Evolutionary conservation across 2,888 invertebrate genomes (phyloP).

Genomic region (Cordylochernes scorpioides): DNA sequence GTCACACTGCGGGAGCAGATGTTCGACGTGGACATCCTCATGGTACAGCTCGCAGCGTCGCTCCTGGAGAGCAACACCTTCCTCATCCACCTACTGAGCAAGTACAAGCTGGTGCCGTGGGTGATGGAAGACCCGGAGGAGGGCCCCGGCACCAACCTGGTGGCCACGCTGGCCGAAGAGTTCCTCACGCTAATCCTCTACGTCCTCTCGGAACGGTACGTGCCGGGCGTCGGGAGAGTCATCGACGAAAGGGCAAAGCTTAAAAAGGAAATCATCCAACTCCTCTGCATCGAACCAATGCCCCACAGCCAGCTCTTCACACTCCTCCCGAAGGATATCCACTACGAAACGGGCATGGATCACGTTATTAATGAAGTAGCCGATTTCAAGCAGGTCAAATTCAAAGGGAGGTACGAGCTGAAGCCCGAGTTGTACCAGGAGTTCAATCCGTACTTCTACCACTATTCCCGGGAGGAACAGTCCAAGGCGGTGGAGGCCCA

Average conservation of each 20-base stretch:
- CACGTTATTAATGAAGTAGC: constrained; percentile 67
- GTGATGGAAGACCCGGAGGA: constrained; percentile 30
- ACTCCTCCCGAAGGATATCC: constrained; percentile 36
- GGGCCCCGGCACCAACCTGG: constrained; percentile 59
- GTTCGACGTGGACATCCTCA: constrained; percentile 65
- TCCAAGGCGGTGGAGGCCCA: constrained; percentile 76
- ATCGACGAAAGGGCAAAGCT: constrained; percentile 51
- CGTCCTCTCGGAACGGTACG: constrained; percentile 37
- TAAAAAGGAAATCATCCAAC: constrained; percentile 83
- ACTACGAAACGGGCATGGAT: constrained; percentile 47
- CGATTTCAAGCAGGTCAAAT: constrained; percentile 42
- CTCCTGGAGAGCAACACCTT: constrained; percentile 38
- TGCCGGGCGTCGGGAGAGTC: constrained; percentile 31
- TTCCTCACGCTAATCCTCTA: constrained; percentile 61
- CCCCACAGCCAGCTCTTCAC: constrained; percentile 80
- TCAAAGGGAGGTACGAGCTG: constrained; percentile 61
- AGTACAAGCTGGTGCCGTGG: constrained; percentile 66
- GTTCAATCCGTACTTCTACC: constrained; percentile 93
- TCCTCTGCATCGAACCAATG: constrained; percentile 75
- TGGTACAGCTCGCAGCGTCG: constrained; percentile 25
- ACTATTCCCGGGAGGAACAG: constrained; percentile 73
- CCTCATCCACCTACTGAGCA: constrained; percentile 66
- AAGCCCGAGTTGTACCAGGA: constrained; percentile 53
- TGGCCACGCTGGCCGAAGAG: constrained; percentile 67
- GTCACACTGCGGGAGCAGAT: constrained; percentile 81